These are phyloP conservation scores for Hoplostethus mediterraneus DNA, from an alignment of 2,797 vertebrate species.

Conservation along the genomic window DNA sequence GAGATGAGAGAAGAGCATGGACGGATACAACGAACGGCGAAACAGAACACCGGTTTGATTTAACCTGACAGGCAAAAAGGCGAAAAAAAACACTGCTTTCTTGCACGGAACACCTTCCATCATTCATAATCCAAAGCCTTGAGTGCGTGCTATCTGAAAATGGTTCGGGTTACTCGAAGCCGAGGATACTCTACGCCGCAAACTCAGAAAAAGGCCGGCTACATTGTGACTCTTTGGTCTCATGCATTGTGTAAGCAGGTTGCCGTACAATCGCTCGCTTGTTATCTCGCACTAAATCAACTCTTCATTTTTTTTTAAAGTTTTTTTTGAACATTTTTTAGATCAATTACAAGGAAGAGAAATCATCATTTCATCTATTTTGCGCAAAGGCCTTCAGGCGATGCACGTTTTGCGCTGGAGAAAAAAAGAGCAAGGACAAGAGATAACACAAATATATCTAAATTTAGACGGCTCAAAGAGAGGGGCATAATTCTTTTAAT, in stretches of 20 bases:
- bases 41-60: slow-evolving; percentile 64
- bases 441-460: slow-evolving; percentile 66
- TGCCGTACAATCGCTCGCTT: slow-evolving; percentile 24
- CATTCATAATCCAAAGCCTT: slow-evolving; percentile 66
- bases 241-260: not conserved
- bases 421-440: slow-evolving; percentile 40
- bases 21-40: slow-evolving; percentile 19
- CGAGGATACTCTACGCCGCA: slow-evolving; percentile 24
- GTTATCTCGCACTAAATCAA: slow-evolving; percentile 48
- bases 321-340: slow-evolving; percentile 58
- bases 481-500: slow-evolving; percentile 78
- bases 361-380: slow-evolving; percentile 66
- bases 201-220: slow-evolving; percentile 27
- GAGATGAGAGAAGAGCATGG: slow-evolving; percentile 27
- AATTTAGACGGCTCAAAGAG: slow-evolving; percentile 76
- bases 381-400: slow-evolving; percentile 58
- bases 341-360: slow-evolving; percentile 53
- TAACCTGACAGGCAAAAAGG: slow-evolving; percentile 61
- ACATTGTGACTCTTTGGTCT: slow-evolving; percentile 3
- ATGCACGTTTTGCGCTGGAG: slow-evolving; percentile 41
- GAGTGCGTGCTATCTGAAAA: slow-evolving; percentile 46
- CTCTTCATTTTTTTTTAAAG: slow-evolving; percentile 41
- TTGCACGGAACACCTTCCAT: slow-evolving; percentile 63
- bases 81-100: slow-evolving; percentile 56
- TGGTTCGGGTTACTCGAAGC: slow-evolving; percentile 47